These are phyloP conservation scores for Pristionchus japonicus DNA, from an alignment of 2,888 invertebrate species.

Conservation along the genomic window DNA sequence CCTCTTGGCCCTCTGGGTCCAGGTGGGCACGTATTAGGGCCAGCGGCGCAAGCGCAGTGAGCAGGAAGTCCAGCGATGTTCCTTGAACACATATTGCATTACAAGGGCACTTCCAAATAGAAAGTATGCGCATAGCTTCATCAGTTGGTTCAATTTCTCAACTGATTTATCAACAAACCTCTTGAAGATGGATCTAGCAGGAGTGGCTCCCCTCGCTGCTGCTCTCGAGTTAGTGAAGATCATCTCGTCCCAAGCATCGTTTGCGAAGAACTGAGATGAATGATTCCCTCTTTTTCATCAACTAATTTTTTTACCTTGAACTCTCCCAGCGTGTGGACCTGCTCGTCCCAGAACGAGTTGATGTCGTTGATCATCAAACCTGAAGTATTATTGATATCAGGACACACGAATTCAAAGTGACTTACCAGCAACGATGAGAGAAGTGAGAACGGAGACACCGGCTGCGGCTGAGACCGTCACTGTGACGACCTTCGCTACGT, in stretches of 20 bases:
- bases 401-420: neutral
- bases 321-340: slow-evolving; percentile 13
- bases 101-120: too few species aligned
- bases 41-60: slow-evolving; percentile 29
- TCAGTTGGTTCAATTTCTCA: too few species aligned
- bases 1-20: slow-evolving; percentile 42
- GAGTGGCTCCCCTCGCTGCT: neutral
- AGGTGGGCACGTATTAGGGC: slow-evolving; percentile 40
- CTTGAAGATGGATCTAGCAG: neutral
- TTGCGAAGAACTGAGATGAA: slow-evolving; percentile 44
- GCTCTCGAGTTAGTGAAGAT: slow-evolving; percentile 30
- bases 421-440: neutral
- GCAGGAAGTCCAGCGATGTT: neutral
- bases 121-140: too few species aligned
- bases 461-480: slow-evolving; percentile 18
- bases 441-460: slow-evolving; percentile 27
- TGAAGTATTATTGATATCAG: too few species aligned
- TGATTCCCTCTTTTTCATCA: neutral
- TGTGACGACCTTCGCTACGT: slow-evolving; percentile 24
- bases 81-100: too few species aligned
- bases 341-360: slow-evolving; percentile 23
- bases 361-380: slow-evolving; percentile 41
- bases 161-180: neutral
- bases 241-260: slow-evolving; percentile 45
- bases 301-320: slow-evolving; percentile 30